phyloP scores from a whole-genome alignment of 2,797 vertebrate genomes.

The Merluccius polli region DNA sequence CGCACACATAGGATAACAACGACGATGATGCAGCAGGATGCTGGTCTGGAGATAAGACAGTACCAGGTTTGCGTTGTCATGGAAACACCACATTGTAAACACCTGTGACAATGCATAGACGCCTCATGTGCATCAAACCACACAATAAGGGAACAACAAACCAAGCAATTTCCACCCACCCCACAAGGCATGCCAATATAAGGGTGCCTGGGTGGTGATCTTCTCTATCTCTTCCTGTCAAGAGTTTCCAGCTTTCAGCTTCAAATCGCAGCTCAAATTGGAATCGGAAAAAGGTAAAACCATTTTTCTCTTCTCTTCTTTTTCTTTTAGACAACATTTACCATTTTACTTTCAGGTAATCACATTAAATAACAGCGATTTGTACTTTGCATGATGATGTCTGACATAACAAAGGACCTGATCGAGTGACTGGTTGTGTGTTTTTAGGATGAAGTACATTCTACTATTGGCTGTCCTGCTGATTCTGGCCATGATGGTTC shows the following conservation, averaged over 20 bases:
- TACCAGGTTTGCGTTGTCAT: not conserved
- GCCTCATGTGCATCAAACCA: no score
- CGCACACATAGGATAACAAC: no score
- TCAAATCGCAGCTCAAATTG: not conserved
- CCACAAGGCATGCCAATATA: not conserved
- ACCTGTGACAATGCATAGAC: no score
- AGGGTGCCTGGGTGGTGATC: not conserved
- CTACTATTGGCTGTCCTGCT: slow-evolving; percentile 18
- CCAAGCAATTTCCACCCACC: not conserved
- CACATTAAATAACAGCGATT: not conserved
- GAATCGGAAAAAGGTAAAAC: not conserved
- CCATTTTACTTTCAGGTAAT: not conserved
- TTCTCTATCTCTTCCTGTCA: not conserved
- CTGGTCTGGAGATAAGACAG: not conserved
- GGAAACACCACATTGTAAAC: not conserved
- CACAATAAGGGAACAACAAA: no score
- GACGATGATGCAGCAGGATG: not conserved
- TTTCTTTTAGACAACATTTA: no score
- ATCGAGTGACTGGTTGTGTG: not conserved
- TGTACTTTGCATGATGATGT: not conserved
- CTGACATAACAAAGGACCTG: not conserved
- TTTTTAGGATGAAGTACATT: slow-evolving; percentile 29
- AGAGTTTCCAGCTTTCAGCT: not conserved
- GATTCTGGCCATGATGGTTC: slow-evolving; percentile 20
- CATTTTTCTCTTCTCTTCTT: no score